phyloP scores from a whole-genome alignment of 2,888 invertebrate genomes.

The Anagyrus pseudococci region DNA sequence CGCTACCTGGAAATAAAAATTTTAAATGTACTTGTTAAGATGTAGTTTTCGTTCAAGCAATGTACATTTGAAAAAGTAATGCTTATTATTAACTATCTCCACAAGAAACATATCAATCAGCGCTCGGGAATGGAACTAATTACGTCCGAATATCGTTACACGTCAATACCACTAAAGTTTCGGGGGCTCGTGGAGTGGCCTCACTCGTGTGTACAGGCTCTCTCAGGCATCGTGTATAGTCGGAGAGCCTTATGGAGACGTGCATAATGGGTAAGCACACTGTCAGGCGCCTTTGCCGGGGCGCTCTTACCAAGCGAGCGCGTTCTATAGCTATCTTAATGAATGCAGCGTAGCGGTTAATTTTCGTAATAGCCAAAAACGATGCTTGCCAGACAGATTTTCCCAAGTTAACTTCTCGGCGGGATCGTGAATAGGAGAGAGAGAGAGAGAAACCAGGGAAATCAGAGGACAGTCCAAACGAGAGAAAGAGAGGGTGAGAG shows the following conservation, averaged over 20 bases:
- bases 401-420: neutral
- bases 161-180: too few species aligned
- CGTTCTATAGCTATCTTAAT: too few species aligned
- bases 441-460: neutral
- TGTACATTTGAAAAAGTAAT: too few species aligned
- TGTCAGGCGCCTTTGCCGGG: conserved; percentile 1
- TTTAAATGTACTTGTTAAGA: too few species aligned
- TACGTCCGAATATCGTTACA: neutral
- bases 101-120: neutral
- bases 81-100: too few species aligned
- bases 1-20: conserved; percentile 74
- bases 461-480: neutral
- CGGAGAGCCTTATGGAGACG: neutral
- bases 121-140: neutral
- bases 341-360: too few species aligned
- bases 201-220: too few species aligned
- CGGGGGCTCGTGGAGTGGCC: too few species aligned
- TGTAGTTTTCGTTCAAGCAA: too few species aligned
- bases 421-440: neutral
- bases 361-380: too few species aligned
- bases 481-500: neutral
- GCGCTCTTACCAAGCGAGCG: too few species aligned
- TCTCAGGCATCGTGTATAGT: neutral
- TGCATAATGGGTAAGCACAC: neutral
- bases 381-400: neutral